Evolutionary conservation across 2,797 vertebrate genomes (phyloP).

Genomic region (Macrochelys suwanniensis): DNA sequence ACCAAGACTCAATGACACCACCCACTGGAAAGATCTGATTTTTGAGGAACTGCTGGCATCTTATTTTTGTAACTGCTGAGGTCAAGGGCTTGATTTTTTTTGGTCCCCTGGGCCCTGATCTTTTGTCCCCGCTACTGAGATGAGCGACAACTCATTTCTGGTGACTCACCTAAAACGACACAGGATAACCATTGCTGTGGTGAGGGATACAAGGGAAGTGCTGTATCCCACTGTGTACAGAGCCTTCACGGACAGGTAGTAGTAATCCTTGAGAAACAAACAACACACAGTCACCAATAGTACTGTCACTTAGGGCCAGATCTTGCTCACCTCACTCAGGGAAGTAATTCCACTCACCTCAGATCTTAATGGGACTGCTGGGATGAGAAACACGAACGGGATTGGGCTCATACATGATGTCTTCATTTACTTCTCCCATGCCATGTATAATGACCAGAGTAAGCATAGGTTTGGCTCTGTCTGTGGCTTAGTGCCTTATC

Average conservation of each 20-base stretch:
- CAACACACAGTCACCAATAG: neutral
- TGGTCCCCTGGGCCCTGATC: neutral
- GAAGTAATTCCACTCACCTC: neutral
- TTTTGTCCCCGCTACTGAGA: neutral
- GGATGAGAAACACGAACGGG: neutral
- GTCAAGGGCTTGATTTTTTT: neutral
- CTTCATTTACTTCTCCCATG: neutral
- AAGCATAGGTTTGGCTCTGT: neutral
- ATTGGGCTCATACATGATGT: neutral
- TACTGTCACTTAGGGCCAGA: neutral
- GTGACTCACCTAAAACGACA: conserved; percentile 94
- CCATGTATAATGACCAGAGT: neutral
- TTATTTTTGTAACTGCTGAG: neutral
- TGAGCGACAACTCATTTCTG: accelerated
- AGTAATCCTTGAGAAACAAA: conserved; percentile 85
- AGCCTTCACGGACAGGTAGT: conserved; percentile 94
- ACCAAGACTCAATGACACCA: neutral
- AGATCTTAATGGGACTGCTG: accelerated
- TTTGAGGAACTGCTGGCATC: accelerated
- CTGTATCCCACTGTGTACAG: conserved; percentile 98
- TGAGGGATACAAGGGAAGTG: conserved; percentile 95
- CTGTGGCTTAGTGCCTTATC: accelerated
- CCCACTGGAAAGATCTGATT: neutral
- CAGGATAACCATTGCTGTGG: conserved; percentile 96
- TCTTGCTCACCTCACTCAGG: neutral